A percentile compares a stretch with the other conserved stretches of the same genome.
phyloP scores from a whole-genome alignment of 2,888 invertebrate genomes.

The Orgyia antiqua region DNA sequence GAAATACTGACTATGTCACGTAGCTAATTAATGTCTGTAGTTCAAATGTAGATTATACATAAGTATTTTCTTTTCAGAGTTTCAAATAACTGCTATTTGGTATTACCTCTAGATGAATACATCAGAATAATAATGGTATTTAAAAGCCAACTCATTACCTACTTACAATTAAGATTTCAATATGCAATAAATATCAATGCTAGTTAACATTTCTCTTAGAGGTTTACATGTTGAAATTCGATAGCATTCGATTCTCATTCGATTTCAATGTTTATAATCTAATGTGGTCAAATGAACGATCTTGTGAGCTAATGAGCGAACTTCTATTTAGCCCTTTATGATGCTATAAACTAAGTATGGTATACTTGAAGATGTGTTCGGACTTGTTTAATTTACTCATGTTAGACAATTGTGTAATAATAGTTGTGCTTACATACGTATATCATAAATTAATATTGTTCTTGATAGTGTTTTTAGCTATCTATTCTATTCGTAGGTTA shows the following conservation, averaged over 20 bases:
- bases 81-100: too few relatives aligned
- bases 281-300: constrained; percentile 38
- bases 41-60: too few relatives aligned
- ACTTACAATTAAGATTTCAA: constrained; percentile 9
- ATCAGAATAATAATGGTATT: constrained; percentile 1
- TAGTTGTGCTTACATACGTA: too few relatives aligned
- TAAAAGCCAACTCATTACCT: neutral
- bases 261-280: constrained; percentile 35
- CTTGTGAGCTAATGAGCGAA: constrained; percentile 54
- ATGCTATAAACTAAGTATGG: constrained; percentile 23
- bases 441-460: too few relatives aligned
- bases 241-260: constrained; percentile 40
- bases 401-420: constrained; percentile 9
- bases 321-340: constrained; percentile 28
- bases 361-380: constrained; percentile 17
- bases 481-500: too few relatives aligned
- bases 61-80: too few relatives aligned
- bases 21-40: too few relatives aligned
- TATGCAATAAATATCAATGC: constrained; percentile 35
- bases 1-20: too few relatives aligned
- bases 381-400: constrained; percentile 13
- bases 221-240: constrained; percentile 55
- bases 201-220: constrained; percentile 41
- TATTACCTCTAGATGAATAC: too few relatives aligned
- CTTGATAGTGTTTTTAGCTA: too few relatives aligned